Conservation (phyloP, 2,113 vertebrate species). For the Azemiops feae region DNA sequence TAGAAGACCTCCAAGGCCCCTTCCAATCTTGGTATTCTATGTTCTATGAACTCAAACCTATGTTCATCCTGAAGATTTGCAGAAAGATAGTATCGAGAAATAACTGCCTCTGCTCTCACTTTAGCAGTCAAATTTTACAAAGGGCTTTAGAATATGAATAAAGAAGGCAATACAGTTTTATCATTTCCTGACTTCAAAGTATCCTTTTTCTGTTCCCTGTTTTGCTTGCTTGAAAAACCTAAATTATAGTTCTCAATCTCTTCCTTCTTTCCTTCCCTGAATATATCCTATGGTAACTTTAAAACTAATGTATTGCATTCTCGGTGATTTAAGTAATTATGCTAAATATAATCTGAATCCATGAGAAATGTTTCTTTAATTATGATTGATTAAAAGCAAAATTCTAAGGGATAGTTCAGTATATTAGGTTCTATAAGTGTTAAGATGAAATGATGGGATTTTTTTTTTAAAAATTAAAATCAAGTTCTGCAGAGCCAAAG, state of each 20-base stretch:
- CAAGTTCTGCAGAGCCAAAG: background rate
- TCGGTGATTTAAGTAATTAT: constrained; percentile 16
- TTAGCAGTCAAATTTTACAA: constrained; percentile 36
- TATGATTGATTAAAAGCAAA: background rate
- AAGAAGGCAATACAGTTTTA: constrained; percentile 6
- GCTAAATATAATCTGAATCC: background rate
- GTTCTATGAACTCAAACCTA: background rate
- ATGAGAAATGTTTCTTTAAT: background rate
- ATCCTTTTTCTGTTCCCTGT: constrained; percentile 10
- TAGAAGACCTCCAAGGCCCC: background rate
- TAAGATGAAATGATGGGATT: background rate
- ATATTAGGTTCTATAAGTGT: background rate
- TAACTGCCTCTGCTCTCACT: constrained; percentile 27
- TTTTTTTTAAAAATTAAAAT: background rate
- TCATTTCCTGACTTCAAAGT: background rate
- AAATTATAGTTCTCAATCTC: background rate
- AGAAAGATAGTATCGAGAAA: constrained; percentile 41
- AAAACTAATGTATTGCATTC: background rate
- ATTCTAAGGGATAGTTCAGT: background rate
- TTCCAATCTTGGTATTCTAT: background rate
- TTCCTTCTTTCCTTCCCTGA: background rate
- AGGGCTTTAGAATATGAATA: constrained; percentile 3
- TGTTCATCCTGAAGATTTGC: background rate
- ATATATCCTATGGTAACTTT: background rate
- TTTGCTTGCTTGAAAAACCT: background rate